These are phyloP conservation scores for Epicampocera succincta DNA, from an alignment of 2,888 invertebrate genomes.

Conservation along the genomic window DNA sequence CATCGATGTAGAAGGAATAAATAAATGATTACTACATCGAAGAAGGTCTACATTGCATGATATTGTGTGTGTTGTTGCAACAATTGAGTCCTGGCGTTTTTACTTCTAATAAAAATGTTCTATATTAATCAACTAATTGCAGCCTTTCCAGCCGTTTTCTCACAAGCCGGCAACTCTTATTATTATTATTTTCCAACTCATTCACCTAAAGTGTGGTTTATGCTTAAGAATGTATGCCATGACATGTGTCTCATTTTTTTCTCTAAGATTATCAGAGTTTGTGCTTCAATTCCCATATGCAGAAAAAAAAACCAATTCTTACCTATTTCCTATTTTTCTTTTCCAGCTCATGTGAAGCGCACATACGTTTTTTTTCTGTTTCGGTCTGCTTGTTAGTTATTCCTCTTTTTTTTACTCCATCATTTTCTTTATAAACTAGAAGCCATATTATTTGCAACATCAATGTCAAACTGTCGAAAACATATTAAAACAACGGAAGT, in stretches of 20 bases:
- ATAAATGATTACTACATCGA: too few species aligned
- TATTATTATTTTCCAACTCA: background rate
- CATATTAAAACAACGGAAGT: slow-evolving; percentile 78
- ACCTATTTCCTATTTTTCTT: background rate
- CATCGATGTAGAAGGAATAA: too few species aligned
- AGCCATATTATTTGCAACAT: slow-evolving; percentile 73
- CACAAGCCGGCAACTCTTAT: too few species aligned
- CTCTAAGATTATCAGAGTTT: background rate
- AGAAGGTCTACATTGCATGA: too few species aligned
- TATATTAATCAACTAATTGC: too few species aligned
- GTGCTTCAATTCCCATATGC: slow-evolving; percentile 21
- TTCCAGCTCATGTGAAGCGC: slow-evolving; percentile 63
- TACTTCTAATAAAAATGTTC: too few species aligned
- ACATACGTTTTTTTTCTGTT: slow-evolving; percentile 71
- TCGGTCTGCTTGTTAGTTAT: background rate
- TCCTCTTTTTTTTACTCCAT: slow-evolving; percentile 3
- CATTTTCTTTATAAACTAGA: slow-evolving; percentile 40
- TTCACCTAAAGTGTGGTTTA: slow-evolving; percentile 14
- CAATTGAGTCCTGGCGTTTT: too few species aligned
- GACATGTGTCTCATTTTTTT: slow-evolving; percentile 25
- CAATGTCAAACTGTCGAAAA: slow-evolving; percentile 79
- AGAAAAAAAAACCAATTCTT: slow-evolving; percentile 23
- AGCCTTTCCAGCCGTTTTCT: background rate
- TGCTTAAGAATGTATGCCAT: slow-evolving; percentile 34
- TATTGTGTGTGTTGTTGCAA: too few species aligned